Percentiles rank a stretch among this genome's conserved stretches.
Conservation (phyloP, 1,140 invertebrate species). For the Zaprionus ornatus region DNA sequence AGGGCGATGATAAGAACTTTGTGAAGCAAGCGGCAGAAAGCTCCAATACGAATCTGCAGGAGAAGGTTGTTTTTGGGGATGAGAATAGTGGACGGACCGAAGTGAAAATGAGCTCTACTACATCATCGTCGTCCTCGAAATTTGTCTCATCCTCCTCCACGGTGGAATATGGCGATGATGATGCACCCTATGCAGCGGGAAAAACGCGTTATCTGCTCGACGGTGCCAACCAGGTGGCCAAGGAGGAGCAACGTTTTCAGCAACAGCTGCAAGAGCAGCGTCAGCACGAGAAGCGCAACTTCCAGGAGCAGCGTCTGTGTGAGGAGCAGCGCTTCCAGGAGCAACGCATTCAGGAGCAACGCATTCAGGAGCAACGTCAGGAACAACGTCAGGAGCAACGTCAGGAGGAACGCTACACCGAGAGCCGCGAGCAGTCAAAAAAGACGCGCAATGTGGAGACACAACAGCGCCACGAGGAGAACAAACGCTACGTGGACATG, state of each 20-base stretch:
- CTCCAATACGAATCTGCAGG: constrained; percentile 86
- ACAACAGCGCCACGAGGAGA: constrained; percentile 72
- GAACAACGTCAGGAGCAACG: constrained; percentile 49
- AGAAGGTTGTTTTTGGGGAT: constrained; percentile 86
- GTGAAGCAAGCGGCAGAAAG: constrained; percentile 85
- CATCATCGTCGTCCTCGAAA: constrained; percentile 70
- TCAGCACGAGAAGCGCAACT: constrained; percentile 36
- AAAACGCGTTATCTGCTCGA: constrained; percentile 63
- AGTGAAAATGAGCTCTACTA: constrained; percentile 76
- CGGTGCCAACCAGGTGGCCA: constrained; percentile 6
- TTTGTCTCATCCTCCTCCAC: constrained; percentile 73
- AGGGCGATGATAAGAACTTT: constrained; percentile 87
- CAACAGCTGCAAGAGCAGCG: constrained; percentile 40
- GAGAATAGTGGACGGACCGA: constrained; percentile 84
- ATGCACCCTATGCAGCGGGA: not conserved
- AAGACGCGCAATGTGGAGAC: constrained; percentile 73
- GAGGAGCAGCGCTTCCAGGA: constrained; percentile 36
- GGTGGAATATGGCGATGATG: constrained; percentile 63
- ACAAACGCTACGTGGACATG: constrained; percentile 81
- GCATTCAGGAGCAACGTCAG: constrained; percentile 48
- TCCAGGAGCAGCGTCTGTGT: constrained; percentile 39
- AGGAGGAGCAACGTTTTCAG: constrained; percentile 31
- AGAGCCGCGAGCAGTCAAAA: constrained; percentile 67
- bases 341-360: constrained; percentile 11
- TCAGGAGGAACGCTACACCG: constrained; percentile 58